Percentiles rank a stretch among this genome's conserved stretches.
Evolutionary conservation across 2,888 invertebrate species (phyloP).

Genomic region (Zaprionus obscuricornis): DNA sequence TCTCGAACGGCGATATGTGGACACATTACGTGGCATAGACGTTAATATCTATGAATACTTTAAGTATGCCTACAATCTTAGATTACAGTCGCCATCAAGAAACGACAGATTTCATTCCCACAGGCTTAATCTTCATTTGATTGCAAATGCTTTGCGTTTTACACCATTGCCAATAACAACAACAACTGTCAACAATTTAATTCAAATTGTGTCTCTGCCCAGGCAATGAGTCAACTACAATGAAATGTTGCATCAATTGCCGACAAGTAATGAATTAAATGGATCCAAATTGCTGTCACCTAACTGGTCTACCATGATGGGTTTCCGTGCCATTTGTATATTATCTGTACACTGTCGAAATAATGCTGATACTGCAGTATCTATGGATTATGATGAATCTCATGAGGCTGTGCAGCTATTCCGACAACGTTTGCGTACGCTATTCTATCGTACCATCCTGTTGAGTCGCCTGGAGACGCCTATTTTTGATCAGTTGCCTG

Average conservation of each 20-base stretch:
- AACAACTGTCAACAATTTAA: not conserved
- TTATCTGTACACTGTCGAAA: slow-evolving; percentile 43
- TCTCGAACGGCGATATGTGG: slow-evolving; percentile 81
- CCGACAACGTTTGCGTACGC: slow-evolving; percentile 66
- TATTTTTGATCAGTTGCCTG: slow-evolving; percentile 87
- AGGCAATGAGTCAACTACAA: slow-evolving; percentile 30
- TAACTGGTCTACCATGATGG: slow-evolving; percentile 79
- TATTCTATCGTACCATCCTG: slow-evolving; percentile 76
- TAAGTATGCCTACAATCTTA: slow-evolving; percentile 79
- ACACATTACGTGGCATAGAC: slow-evolving; percentile 45
- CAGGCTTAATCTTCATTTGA: slow-evolving; percentile 20
- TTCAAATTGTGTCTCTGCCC: slow-evolving; percentile 24
- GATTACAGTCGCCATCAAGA: slow-evolving; percentile 37
- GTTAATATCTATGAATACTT: slow-evolving; percentile 68
- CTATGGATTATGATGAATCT: slow-evolving; percentile 24
- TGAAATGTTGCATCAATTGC: slow-evolving; percentile 26
- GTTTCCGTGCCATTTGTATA: slow-evolving; percentile 79
- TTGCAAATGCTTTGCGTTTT: slow-evolving; percentile 45
- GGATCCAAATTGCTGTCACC: slow-evolving; percentile 61
- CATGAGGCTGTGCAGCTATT: slow-evolving; percentile 61
- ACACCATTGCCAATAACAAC: slow-evolving; percentile 15
- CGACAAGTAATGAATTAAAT: not conserved
- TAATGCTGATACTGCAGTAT: slow-evolving; percentile 4
- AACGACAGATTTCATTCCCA: too few species aligned
- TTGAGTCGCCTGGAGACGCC: slow-evolving; percentile 73